phyloP scores from a whole-genome alignment of 1,140 invertebrate species.

The Procambarus clarkii region DNA sequence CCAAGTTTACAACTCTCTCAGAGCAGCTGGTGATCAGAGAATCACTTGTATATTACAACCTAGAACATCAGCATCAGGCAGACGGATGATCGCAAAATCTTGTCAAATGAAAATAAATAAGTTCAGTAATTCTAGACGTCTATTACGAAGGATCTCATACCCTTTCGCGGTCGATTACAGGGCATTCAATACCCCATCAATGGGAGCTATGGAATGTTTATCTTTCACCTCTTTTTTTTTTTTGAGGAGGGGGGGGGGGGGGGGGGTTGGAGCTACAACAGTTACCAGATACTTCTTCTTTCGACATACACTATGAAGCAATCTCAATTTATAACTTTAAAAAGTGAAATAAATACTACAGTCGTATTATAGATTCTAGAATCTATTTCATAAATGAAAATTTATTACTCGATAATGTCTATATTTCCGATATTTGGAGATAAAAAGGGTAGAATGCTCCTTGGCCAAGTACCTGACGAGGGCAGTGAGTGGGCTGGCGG shows the following conservation, averaged over 20 bases:
- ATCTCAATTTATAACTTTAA: background rate
- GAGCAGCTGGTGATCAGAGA: no score
- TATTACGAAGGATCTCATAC: slow-evolving; percentile 29
- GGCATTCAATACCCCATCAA: slow-evolving; percentile 40
- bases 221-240: slow-evolving; percentile 50
- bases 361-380: background rate
- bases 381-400: background rate
- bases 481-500: background rate
- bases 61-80: no score
- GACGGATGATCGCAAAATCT: background rate
- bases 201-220: slow-evolving; percentile 50
- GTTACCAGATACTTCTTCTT: background rate
- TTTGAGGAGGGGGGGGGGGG: no score
- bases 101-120: slow-evolving; percentile 28
- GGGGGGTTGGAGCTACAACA: no score
- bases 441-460: no score
- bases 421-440: no score
- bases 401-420: background rate
- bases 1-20: no score
- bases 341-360: background rate
- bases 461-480: background rate
- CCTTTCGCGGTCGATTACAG: slow-evolving; percentile 59
- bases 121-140: background rate
- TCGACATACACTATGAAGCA: background rate
- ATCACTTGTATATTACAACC: no score